Base-by-base conservation (phyloP, 1,140 invertebrate species). In the Dendrolimus punctatus region DNA sequence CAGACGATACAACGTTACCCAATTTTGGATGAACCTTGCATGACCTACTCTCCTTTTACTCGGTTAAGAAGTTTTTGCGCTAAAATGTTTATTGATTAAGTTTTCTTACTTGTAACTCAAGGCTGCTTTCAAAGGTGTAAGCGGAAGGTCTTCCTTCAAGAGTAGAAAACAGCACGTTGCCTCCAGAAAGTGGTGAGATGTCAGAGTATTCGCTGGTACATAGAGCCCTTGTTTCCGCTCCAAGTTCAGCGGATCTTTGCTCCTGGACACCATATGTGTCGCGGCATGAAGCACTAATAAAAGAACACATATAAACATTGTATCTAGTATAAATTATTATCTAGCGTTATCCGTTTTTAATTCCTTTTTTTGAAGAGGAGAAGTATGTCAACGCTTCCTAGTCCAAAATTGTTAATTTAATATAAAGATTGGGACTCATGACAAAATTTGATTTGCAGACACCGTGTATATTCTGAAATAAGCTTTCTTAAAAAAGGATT, bases 161-260 rank as follows among this genome's bases (percentile, higher is more conserved):
- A 0, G 98, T 99, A 8, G 96, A 96, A 82, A 99, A 99, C 4
- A 96, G 94, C 3, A 99, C 96, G 69, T 95, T 97, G 23, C 97
- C 98, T n/a, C 96, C 96, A 0, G 93, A 94, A 46, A 99, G 81
- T 0, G 98, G 98, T 0, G 97, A 98, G 66, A 99, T 99, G 76
- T 99, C 98, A 6, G 96, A 98, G 84, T 96, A 99, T 76, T 99
- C 97, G 38, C 96, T 95, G 2, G 95, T 98, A 76, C 98, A 99
- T 4, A 99, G 90, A 0, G 98, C 96, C 48, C 93, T 89, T 0
- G 96, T 96, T 78, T 97, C 95, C 46, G 93, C 91, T 0, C 92
- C 93, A 8, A 90, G 80, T 8, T 90, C 88, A 0, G 94, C 92
- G 45, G 92, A 91, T 6, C 90, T 89, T 3, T 89, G 91, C 54